Evolutionary conservation across 2,797 vertebrate species (phyloP), one percentile per base, ranked within the genome.

Genomic region (Microctenopoma lineatum): DNA sequence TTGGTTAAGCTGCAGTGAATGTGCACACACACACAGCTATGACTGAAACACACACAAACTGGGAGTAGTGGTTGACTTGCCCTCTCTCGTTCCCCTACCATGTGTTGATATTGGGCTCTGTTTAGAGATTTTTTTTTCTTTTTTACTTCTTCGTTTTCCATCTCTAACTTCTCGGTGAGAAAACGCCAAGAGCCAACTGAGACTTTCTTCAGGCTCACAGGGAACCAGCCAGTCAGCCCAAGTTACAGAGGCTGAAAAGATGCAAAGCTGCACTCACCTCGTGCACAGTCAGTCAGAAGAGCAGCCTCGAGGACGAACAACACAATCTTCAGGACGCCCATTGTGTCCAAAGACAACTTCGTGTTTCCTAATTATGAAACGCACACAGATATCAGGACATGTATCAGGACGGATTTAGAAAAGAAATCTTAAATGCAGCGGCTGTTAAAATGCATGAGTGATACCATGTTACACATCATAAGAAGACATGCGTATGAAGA

Each of bases 51-150:
- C 80, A 80, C 78, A 84, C 75, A 74, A 59, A 82, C 60, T 65
- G 10, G 72, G 71, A 66, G 70, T 81, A 82, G 59, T 50, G 78
- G 73, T 63, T 88, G 83, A 75, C 77, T 79, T 84, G 84, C 84
- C 73, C 86, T 82, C 84, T 80, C 80, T 83, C 81, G 26, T 80
- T 90, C 73, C 78, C 32, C 60, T 77, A 59, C 69, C 58, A 60
- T 18, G 54, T 91, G 90, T 92, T 91, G 90, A 90, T 84, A 88
- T 91, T 93, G 90, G 89, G 77, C 53, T 73, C 57, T 66, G 59
- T 85, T 80, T 73, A 75, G 74, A 85, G 67, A 67, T 76, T 76
- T 84, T 74, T 57, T n/a, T 66, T 54, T n/a, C 63, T 68, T 75
- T 63, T 16, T 44, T 39, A 51, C 3, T n/a, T 41, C 74, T 62